Conservation (phyloP, 92 coral and sea anemone species). For the Siderastrea siderea region DNA sequence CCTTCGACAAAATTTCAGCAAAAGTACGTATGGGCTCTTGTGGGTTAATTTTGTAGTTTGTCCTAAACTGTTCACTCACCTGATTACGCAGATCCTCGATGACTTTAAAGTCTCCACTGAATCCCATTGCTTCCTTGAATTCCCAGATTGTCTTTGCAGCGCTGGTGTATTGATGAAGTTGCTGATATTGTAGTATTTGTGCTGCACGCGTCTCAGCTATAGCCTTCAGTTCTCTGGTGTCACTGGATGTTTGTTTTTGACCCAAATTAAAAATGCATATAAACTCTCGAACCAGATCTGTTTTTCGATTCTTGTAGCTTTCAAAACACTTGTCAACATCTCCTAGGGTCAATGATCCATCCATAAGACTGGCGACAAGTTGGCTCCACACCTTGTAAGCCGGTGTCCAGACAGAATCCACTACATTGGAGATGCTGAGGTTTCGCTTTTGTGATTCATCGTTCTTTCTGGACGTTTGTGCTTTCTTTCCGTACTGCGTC, state of each 20-base stretch:
- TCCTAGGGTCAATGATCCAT: constrained; percentile 48
- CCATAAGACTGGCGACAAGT: not conserved
- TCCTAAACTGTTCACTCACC: constrained; percentile 9
- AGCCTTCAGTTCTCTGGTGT: not conserved
- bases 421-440: constrained; percentile 63
- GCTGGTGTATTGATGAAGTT: constrained; percentile 58
- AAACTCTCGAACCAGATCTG: constrained; percentile 60
- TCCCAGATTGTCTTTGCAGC: constrained; percentile 78
- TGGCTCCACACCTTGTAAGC: constrained; percentile 39
- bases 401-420: constrained; percentile 65
- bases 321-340: constrained; percentile 65
- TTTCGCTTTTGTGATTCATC: constrained; percentile 25
- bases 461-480: constrained; percentile 43
- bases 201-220: constrained; percentile 3
- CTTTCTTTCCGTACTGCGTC: constrained; percentile 57
- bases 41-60: too few relatives aligned
- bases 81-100: constrained; percentile 69
- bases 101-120: constrained; percentile 79
- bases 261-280: constrained; percentile 18
- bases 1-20: too few relatives aligned
- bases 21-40: too few relatives aligned
- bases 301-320: not conserved
- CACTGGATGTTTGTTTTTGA: not conserved
- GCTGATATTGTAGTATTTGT: constrained; percentile 71
- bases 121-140: constrained; percentile 73